A percentile compares a stretch with the other conserved stretches of the same genome.
These are phyloP conservation scores for Chaetodon trifascialis DNA, from an alignment of 2,113 vertebrate genomes.

Conservation along the genomic window DNA sequence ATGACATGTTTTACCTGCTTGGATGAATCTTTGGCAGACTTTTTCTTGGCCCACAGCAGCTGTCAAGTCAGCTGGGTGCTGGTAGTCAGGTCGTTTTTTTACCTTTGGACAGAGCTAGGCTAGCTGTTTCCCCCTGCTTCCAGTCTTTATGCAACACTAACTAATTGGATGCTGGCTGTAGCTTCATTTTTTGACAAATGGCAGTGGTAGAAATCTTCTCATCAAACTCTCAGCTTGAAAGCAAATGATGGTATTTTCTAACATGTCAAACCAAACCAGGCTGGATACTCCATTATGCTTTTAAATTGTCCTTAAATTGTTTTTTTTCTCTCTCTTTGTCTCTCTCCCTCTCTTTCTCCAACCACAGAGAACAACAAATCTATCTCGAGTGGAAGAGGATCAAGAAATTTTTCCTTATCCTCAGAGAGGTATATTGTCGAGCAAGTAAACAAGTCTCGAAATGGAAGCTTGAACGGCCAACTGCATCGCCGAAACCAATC, in stretches of 20 bases:
- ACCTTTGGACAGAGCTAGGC: background rate
- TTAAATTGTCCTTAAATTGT: background rate
- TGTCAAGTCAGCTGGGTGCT: background rate
- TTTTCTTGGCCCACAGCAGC: no score
- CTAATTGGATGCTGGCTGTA: background rate
- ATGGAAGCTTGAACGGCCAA: constrained; percentile 75
- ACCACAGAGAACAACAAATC: constrained; percentile 81
- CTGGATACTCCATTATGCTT: background rate
- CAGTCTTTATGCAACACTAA: background rate
- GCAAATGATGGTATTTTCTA: background rate
- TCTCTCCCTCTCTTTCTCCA: constrained; percentile 1
- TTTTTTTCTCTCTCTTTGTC: constrained; percentile 5
- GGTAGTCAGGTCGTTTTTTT: background rate
- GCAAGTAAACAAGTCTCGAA: constrained; percentile 83
- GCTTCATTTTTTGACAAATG: background rate
- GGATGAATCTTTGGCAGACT: no score
- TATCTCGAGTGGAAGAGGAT: constrained; percentile 81
- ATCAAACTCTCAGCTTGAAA: background rate
- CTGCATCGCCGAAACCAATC: constrained; percentile 73
- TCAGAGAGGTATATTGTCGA: constrained; percentile 88
- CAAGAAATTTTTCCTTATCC: constrained; percentile 88
- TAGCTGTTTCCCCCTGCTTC: background rate
- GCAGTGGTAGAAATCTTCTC: background rate
- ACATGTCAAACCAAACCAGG: constrained; percentile 1
- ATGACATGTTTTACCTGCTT: background rate